A percentile compares a stretch with the other conserved stretches of the same genome.
Evolutionary conservation across 2,888 invertebrate genomes (phyloP).

Genomic region (Ophioninae sp.): DNA sequence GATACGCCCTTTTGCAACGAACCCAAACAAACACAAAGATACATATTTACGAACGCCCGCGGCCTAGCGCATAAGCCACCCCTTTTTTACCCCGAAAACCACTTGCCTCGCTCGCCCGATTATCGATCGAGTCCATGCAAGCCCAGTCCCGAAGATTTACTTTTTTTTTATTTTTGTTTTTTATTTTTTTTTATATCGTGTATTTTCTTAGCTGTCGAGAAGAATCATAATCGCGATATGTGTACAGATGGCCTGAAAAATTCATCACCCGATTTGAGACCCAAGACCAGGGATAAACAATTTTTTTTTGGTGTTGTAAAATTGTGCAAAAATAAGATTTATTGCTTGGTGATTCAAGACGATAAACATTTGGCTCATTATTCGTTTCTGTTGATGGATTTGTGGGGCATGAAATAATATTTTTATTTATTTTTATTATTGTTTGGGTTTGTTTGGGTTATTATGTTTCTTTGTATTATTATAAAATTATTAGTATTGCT

Average conservation of each 20-base stretch:
- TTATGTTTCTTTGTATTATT: too few species aligned
- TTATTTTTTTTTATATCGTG: constrained; percentile 61
- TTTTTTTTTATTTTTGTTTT: constrained; percentile 46
- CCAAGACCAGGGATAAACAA: too few species aligned
- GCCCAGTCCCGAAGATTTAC: constrained; percentile 45
- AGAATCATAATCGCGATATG: constrained; percentile 38
- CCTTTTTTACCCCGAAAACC: constrained; percentile 72
- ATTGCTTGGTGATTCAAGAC: too few species aligned
- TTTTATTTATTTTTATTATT: too few species aligned
- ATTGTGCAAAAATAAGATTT: too few species aligned
- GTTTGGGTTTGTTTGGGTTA: too few species aligned
- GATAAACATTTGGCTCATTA: too few species aligned
- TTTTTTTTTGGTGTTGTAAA: too few species aligned
- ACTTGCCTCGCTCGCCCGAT: constrained; percentile 75
- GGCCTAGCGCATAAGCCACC: constrained; percentile 68
- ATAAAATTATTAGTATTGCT: too few species aligned
- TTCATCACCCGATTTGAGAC: not conserved
- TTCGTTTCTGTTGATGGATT: too few species aligned
- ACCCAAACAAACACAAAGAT: not conserved
- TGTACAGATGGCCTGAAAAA: constrained; percentile 24
- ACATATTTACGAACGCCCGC: constrained; percentile 37
- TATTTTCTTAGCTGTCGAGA: constrained; percentile 52
- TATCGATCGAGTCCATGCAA: constrained; percentile 78
- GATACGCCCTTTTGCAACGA: constrained; percentile 12
- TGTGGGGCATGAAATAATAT: too few species aligned